Percentiles rank a stretch among this genome's conserved stretches.
These are phyloP conservation scores for Mizuhopecten yessoensis DNA, from an alignment of 1,140 invertebrate genomes.

Conservation along the genomic window DNA sequence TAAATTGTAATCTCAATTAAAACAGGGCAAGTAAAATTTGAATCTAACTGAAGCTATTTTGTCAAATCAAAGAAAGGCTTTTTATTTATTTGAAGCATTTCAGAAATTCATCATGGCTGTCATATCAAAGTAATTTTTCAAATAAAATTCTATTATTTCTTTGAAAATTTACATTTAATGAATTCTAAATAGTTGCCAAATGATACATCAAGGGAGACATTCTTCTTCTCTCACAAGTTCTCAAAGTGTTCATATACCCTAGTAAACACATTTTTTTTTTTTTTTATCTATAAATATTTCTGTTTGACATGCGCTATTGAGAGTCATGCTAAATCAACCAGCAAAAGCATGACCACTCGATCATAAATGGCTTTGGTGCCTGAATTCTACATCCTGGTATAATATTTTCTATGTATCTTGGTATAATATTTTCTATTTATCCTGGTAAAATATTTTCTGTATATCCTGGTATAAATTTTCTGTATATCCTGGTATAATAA, in stretches of 20 bases:
- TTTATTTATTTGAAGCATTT: neutral
- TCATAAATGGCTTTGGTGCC: neutral
- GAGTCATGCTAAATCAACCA: neutral
- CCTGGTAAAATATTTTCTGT: neutral
- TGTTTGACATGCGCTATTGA: slow-evolving; percentile 11
- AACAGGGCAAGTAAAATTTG: neutral
- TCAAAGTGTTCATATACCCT: neutral
- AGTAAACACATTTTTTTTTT: neutral
- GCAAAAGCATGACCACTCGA: neutral
- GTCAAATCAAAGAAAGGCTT: neutral
- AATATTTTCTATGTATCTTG: neutral
- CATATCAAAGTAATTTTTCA: neutral
- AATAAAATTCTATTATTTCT: neutral
- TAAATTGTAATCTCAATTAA: too few relatives aligned
- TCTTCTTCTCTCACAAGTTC: neutral
- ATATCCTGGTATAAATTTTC: neutral
- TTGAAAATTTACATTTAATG: neutral
- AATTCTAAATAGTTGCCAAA: neutral
- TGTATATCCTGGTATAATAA: too few relatives aligned
- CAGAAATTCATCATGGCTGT: neutral
- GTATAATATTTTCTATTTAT: neutral
- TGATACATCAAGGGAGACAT: neutral
- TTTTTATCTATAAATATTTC: too few relatives aligned
- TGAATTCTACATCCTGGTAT: neutral
- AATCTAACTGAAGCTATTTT: neutral